Evolutionary conservation across 2,888 invertebrate genomes (phyloP).

Genomic region (Priocnemis perturbator): DNA sequence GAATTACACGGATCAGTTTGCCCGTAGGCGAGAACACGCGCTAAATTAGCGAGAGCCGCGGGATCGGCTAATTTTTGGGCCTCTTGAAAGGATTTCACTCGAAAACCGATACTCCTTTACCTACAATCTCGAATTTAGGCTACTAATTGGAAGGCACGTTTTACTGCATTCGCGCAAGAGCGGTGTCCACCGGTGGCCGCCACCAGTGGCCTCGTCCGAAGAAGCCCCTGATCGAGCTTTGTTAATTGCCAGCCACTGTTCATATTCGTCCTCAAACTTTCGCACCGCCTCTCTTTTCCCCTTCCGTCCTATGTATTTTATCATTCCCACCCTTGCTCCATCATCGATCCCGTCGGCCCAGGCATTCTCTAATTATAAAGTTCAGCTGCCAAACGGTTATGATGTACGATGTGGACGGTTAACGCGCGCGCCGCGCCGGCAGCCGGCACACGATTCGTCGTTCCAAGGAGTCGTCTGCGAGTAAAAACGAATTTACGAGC

Average conservation of each 20-base stretch:
- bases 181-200: too few species aligned
- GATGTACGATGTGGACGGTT: slow-evolving; percentile 14
- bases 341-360: slow-evolving; percentile 16
- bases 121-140: slow-evolving; percentile 22
- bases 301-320: background rate
- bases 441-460: too few species aligned
- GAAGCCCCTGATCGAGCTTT: too few species aligned
- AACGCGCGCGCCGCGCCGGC: too few species aligned
- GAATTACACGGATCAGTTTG: background rate
- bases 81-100: slow-evolving; percentile 18
- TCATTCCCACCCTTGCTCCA: slow-evolving; percentile 6
- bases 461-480: too few species aligned
- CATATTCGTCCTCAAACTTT: background rate
- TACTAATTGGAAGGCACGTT: too few species aligned
- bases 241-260: slow-evolving; percentile 12
- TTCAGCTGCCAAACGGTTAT: slow-evolving; percentile 27
- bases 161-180: too few species aligned
- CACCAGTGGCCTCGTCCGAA: too few species aligned
- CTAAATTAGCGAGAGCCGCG: background rate
- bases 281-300: background rate
- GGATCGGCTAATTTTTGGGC: background rate
- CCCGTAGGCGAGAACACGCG: too few species aligned
- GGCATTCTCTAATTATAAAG: slow-evolving; percentile 50
- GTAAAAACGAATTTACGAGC: slow-evolving; percentile 17
- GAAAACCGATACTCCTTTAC: slow-evolving; percentile 12